Evolutionary conservation across 2,888 invertebrate genomes (phyloP), one percentile per base, ranked within the genome.

Genomic region (Seladonia tumulorum): DNA sequence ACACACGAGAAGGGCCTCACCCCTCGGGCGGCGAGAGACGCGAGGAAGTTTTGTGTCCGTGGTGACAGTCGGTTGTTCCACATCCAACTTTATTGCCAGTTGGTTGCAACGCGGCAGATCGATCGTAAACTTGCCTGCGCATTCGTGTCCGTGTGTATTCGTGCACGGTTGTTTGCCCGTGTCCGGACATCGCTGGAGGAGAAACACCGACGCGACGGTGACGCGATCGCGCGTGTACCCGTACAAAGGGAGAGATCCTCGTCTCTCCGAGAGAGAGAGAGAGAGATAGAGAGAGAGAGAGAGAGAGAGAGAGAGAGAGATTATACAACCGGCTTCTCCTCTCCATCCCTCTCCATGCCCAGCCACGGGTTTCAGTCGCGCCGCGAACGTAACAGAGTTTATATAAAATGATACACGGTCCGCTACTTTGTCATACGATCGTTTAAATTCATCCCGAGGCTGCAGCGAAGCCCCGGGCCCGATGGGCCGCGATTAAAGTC

Each of bases 61-160:
- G 88, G 85, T 88, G 91, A 90, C 89, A 89, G 87, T 89, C 90
- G 88, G 86, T 90, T 88, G 90, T 90, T 91, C 87, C 90, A 88
- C 87, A 88, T 89, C 88, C 86, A 87, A 90, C 90, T 90, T 90
- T 90, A 90, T 90, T 91, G 88, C 85, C 90, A 85, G 88, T 91
- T 87, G 89, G 86, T 85, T 83, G 88, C 91, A 76, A 82, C 87
- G 89, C 87, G 91, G 91, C 88, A 88, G 91, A 90, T 90, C 90
- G 90, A 90, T 90, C 90, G 90, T 90, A 89, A 90, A 90, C 86
- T 83, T 86, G 68, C 29, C 78, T 74, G 47, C 10, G 78, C 60
- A 45, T 75, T 76, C 66, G 82, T 79, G 79, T 76, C 66, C 39
- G 68, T 70, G 68, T 70, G 39, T 82, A 68, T 84, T 80, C 47